Base-by-base conservation (phyloP, 2,888 invertebrate species). In the Anarsia innoxiella region DNA sequence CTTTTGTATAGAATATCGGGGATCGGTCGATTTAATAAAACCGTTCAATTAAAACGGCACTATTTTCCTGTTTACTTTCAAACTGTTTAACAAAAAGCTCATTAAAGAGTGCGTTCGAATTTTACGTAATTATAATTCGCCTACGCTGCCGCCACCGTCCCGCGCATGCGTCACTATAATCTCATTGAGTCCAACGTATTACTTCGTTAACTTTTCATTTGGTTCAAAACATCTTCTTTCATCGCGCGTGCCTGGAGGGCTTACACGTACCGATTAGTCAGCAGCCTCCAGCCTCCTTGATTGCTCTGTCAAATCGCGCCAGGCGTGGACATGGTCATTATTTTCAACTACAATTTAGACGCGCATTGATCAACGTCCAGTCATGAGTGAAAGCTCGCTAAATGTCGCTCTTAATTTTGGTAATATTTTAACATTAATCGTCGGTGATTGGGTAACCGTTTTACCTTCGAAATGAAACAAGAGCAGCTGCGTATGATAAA, bases 231-330 rank as follows among this genome's bases (percentile, higher is more conserved):
- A 6, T 19, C 19, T 19, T 19, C 19, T 19, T 19, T 19, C 19
- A 19, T 31, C n/a, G 12, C 31, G 9, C 16, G 3, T 19, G 11
- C 31, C 19, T 8, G 8, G 9, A 14, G n/a, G n/a, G n/a, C n/a
- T n/a, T n/a, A 10, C 12, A 13, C 9, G 23, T 9, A 23, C 2
- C 8, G 11, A 8, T 19, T 25, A 25, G n/a, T 25, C 3, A 9
- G 10, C 14, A 13, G 26, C 13, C 15, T 13, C 9, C 2, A 30
- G 47, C 43, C 42, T 52, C 46, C 56, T 51, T 72, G 67, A 76
- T 74, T 67, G 60, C 56, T 54, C 66, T 75, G 75, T 75, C 76
- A 68, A 68, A 76, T 67, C 51, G 52, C 47, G n/a, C 69, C 61
- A 60, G 53, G 56, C 48, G 48, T 42, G 45, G 36, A 35, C 42